Base-by-base conservation (phyloP, 2,113 vertebrate genomes). In the Neotoma lepida region DNA sequence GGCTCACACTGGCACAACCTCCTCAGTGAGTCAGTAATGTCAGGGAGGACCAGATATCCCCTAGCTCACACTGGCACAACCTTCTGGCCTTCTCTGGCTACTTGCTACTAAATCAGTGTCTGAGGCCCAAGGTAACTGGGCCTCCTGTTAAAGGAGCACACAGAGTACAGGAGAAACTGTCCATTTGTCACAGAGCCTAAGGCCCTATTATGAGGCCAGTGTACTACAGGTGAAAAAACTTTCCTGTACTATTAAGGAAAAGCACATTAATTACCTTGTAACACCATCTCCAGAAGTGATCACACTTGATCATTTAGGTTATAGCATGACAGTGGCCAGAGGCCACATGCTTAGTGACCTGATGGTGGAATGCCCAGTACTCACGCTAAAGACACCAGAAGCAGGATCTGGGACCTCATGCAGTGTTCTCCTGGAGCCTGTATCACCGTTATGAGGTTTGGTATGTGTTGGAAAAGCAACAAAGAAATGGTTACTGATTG, bases 331-430 rank as follows among this genome's bases (percentile, higher is more conserved):
- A n/a, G 49, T 49, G 89, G 91, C 63, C 3, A 39, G 71, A 54
- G 18, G 28, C 70, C 46, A 33, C 0, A 9, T 41, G 51, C 35
- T 41, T 35, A 26, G 13, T 22, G 35, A 30, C 17, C n/a, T 1
- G 63, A 22, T 9, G 33, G 17, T 22, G 0, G 78, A 44, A 41
- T 41, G n/a, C 30, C 70, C 2, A 0, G 1, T 14, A 0, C 12
- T 33, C 18, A 18, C 0, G 24, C 7, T 15, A 39, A 41, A 66
- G 44, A 44, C 90, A 3, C 5, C 4, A 73, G 10, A 39, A 26
- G 41, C n/a, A 54, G 85, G 10, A 39, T 35, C 56, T 0, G 2
- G 18, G 49, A 22, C 39, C 26, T 33, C 26, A 35, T 28, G 22
- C 44, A 2, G 17, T 22, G 4, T 61, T 66, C n/a, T 39, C 73